Evolutionary conservation across 2,888 invertebrate species (phyloP), one percentile per base, ranked within the genome.

Genomic region (Drosophila phalerata): DNA sequence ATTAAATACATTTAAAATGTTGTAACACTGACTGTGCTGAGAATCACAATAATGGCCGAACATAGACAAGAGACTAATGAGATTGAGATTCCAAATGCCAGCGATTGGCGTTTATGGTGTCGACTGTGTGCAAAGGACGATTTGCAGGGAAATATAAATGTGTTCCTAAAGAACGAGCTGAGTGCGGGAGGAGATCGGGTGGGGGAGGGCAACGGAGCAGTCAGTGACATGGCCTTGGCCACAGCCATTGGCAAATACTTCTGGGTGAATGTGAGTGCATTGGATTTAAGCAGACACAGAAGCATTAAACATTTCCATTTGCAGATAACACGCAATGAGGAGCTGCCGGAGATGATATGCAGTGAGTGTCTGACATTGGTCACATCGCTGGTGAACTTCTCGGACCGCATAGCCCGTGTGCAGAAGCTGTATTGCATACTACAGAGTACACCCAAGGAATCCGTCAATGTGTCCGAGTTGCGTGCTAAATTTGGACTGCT

Each of bases 171-270:
- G 17, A 74, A 83, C 32, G 86, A 90, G 3, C 75, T 76, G 1
- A 8, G 65, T 1, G 9, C n/a, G 1, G 1, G 28, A 0, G 37
- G 19, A 8, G 56, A 66, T 2, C 65, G 51, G 2, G 42, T 47
- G 9, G 47, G 22, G 9, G 63, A 61, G n/a, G 51, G 11, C 9
- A 42, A 28, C 10, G 40, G 9, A 1, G 11, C 40, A 2, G 19
- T 51, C 34, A 62, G 42, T n/a, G 82, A 85, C 48, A 38, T 82
- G 42, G 77, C 77, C 0, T 43, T 91, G 32, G 81, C 89, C 28
- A 88, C 90, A 9, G 88, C 90, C 3, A 84, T 91, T 25, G 83
- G 79, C 38, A 92, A 91, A 75, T 91, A 88, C 64, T 92, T 92
- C 56, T 85, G 83, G 70, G 83, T 92, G 19, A 85, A 91, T 72